phyloP scores from a whole-genome alignment of 2,797 vertebrate species.

The Acanthis flammea region DNA sequence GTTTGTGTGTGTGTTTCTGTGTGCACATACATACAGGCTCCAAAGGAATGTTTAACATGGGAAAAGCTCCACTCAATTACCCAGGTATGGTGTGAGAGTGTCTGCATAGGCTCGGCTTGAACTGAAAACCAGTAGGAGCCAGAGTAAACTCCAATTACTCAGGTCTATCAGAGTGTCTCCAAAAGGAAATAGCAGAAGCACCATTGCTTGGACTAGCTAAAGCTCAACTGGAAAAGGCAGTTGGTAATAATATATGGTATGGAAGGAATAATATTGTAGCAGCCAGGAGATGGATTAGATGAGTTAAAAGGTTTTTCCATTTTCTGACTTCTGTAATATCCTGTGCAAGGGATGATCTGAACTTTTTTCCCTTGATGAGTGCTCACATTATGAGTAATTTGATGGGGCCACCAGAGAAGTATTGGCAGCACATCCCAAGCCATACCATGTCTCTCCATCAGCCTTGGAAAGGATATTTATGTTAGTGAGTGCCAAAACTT shows the following conservation, averaged over 20 bases:
- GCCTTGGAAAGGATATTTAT: slow-evolving; percentile 42
- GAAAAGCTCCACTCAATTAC: neutral
- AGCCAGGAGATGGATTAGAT: slow-evolving; percentile 47
- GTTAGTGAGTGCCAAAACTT: slow-evolving; percentile 36
- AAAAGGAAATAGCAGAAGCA: slow-evolving; percentile 47
- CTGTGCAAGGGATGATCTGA: slow-evolving; percentile 49
- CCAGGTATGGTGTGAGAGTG: neutral
- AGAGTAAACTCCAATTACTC: neutral
- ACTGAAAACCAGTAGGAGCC: neutral
- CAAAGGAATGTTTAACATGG: neutral
- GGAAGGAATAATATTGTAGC: slow-evolving; percentile 58
- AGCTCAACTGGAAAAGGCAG: slow-evolving; percentile 38
- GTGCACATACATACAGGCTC: neutral
- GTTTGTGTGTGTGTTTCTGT: neutral
- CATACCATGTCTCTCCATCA: slow-evolving; percentile 44
- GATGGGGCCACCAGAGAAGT: slow-evolving; percentile 56
- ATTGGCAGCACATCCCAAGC: slow-evolving; percentile 24
- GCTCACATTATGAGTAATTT: slow-evolving; percentile 27
- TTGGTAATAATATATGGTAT: slow-evolving; percentile 41
- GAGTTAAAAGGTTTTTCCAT: slow-evolving; percentile 63
- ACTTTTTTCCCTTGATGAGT: slow-evolving; percentile 43
- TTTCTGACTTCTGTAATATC: slow-evolving; percentile 61
- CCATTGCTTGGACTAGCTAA: neutral
- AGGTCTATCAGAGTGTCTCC: slow-evolving; percentile 13
- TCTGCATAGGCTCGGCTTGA: neutral